Evolutionary conservation across 2,797 vertebrate genomes (phyloP).

Genomic region (Schizopygopsis malacanthus): DNA sequence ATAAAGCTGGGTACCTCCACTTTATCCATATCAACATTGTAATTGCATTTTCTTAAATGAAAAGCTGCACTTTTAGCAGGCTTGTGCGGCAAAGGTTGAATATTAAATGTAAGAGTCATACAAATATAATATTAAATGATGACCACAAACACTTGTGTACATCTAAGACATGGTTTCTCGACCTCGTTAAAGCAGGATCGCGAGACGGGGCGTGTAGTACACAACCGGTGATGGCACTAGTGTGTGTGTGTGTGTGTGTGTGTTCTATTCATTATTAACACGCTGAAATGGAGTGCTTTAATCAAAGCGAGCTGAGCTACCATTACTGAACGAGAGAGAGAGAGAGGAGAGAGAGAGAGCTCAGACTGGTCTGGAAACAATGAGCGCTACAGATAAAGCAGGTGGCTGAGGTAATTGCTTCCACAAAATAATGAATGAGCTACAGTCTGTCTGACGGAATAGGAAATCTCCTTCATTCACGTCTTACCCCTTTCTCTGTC

Average conservation of each 20-base stretch:
- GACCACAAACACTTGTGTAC: conserved; percentile 33
- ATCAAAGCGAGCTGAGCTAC: conserved; percentile 52
- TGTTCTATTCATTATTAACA: conserved; percentile 58
- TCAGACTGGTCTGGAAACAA: conserved; percentile 74
- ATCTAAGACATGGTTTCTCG: conserved; percentile 34
- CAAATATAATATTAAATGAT: conserved; percentile 46
- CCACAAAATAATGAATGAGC: conserved; percentile 87
- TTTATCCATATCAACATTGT: conserved; percentile 9
- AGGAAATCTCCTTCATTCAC: conserved; percentile 79
- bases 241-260: conserved; percentile 22
- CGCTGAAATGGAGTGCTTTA: conserved; percentile 60
- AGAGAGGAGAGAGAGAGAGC: conserved; percentile 50
- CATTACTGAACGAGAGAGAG: conserved; percentile 50
- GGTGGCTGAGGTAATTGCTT: conserved; percentile 85
- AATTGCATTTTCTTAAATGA: conserved; percentile 18
- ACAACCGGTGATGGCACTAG: not conserved
- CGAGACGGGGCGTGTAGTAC: not conserved
- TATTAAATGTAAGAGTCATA: conserved; percentile 39
- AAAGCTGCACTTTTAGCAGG: conserved; percentile 5
- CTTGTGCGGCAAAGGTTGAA: conserved; percentile 19
- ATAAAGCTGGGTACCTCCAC: conserved; percentile 13
- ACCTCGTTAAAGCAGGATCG: conserved; percentile 39
- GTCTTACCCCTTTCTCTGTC: conserved; percentile 50
- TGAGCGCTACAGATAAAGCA: conserved; percentile 82
- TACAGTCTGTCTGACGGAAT: conserved; percentile 79